These are phyloP conservation scores for Podiceps cristatus DNA, from an alignment of 2,113 vertebrate genomes.

Conservation along the genomic window DNA sequence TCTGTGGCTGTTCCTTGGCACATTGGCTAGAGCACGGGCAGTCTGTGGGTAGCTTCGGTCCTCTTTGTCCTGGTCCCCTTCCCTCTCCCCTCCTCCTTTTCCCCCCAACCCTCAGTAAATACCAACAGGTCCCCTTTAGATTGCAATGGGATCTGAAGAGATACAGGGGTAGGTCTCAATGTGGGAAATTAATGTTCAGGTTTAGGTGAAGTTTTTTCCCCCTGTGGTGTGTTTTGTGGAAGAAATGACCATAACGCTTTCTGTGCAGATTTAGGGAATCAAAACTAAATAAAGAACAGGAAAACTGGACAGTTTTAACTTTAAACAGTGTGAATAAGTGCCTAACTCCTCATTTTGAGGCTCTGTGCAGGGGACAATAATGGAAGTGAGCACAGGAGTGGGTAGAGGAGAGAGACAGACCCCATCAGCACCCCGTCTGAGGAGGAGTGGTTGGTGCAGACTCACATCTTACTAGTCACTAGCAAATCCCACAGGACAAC, in stretches of 20 bases:
- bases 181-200: background rate
- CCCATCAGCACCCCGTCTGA: rapidly evolving
- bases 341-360: background rate
- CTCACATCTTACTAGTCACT: background rate
- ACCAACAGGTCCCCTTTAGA: background rate
- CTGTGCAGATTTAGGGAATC: background rate
- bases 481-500: background rate
- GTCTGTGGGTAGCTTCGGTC: background rate
- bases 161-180: background rate
- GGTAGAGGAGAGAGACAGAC: background rate
- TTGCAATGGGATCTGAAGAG: background rate
- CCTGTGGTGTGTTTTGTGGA: background rate
- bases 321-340: background rate
- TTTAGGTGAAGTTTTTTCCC: background rate
- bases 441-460: background rate
- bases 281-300: background rate
- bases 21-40: background rate
- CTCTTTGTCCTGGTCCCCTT: background rate
- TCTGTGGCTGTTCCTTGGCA: background rate
- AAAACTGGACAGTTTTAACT: background rate
- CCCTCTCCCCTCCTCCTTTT: background rate
- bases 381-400: background rate
- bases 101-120: background rate
- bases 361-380: rapidly evolving
- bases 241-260: background rate